Conservation (phyloP, 1,140 invertebrate species). For the Medauroidea extradentata region DNA sequence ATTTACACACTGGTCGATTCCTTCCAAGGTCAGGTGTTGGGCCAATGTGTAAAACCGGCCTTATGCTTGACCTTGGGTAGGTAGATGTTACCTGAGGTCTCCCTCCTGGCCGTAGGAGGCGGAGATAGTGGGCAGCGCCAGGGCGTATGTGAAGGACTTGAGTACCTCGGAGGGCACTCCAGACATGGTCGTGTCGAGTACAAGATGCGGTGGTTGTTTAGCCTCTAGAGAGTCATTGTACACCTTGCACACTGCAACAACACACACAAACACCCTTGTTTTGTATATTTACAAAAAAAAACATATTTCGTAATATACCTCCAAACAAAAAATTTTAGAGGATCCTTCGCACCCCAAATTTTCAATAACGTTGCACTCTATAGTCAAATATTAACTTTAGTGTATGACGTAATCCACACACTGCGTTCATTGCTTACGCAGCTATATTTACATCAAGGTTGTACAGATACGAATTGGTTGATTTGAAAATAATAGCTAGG, state of each 20-base stretch:
- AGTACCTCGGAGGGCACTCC: slow-evolving; percentile 75
- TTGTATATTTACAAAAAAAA: not conserved
- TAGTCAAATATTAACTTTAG: too few relatives aligned
- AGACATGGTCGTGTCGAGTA: slow-evolving; percentile 72
- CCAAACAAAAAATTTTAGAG: slow-evolving; percentile 11
- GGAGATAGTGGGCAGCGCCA: slow-evolving; percentile 76
- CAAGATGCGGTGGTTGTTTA: slow-evolving; percentile 64
- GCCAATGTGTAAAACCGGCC: too few relatives aligned
- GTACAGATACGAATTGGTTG: too few relatives aligned
- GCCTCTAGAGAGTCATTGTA: slow-evolving; percentile 58
- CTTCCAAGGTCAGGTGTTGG: too few relatives aligned
- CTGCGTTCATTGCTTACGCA: too few relatives aligned
- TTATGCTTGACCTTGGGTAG: not conserved
- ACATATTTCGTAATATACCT: not conserved
- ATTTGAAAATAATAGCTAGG: too few relatives aligned
- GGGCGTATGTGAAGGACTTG: slow-evolving; percentile 71
- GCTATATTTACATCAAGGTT: too few relatives aligned
- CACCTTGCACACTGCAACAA: slow-evolving; percentile 58
- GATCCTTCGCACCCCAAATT: slow-evolving; percentile 11
- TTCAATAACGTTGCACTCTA: slow-evolving; percentile 18
- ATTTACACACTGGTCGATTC: too few relatives aligned
- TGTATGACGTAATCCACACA: too few relatives aligned
- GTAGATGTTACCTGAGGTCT: slow-evolving; percentile 53
- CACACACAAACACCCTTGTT: slow-evolving; percentile 1
- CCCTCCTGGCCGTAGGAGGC: slow-evolving; percentile 77